Evolutionary conservation across 2,113 vertebrate species (phyloP), one percentile per base, ranked within the genome.

Genomic region (Gymnobelideus leadbeateri): DNA sequence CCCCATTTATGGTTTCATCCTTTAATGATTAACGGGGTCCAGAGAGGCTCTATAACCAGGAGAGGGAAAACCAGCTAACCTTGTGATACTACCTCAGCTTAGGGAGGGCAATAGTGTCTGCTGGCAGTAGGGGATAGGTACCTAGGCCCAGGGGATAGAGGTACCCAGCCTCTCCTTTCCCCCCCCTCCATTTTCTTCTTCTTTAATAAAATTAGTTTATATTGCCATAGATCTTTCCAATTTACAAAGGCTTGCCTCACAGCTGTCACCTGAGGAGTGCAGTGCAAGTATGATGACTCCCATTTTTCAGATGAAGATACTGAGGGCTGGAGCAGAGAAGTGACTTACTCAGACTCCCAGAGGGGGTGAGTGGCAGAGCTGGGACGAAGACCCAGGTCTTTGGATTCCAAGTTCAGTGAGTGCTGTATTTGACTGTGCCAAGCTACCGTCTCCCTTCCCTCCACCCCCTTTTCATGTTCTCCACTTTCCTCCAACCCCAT

Each of bases 1-100:
- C 68, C 68, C 68, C 68, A 43, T 84, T 84, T 84, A 84, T 84
- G 68, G 68, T 84, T 84, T 84, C 19, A 84, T 84, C 68, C 68
- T 84, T 84, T 84, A 84, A 84, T 84, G 68, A 84, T 84, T 84
- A 84, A 84, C 68, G 68, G n/a, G 37, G n/a, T 84, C n/a, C 68
- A 43, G 68, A 43, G 68, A 84, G 68, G 19, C 19, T 43, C 68
- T 23, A 84, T n/a, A 84, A 7, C 16, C 19, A 84, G n/a, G 68
- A 43, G 68, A 84, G 68, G 68, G 68, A 84, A 19, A 84, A 19
- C 7, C n/a, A 8, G 7, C 19, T 84, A n/a, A 84, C 43, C 19
- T 19, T 84, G n/a, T 84, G 68, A 84, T 1, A n/a, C 16, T 84
- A 19, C 68, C 68, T 84, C 19, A 84, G n/a, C 68, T 84, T 19